Evolutionary conservation across 2,888 invertebrate species (phyloP), one percentile per base, ranked within the genome.

Genomic region (Meiosimyza platycephala): DNA sequence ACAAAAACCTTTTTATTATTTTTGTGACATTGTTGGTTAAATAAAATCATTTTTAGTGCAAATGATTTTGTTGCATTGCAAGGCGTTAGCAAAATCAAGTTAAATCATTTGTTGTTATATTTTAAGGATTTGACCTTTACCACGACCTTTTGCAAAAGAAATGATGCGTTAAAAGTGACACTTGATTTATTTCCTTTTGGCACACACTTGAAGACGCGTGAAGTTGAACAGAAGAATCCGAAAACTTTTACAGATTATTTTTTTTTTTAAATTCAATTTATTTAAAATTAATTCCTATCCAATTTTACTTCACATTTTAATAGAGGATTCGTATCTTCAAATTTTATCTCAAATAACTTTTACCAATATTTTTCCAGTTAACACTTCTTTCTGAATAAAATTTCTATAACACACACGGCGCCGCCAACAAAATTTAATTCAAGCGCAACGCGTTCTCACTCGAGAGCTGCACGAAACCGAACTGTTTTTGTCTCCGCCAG

Each of bases 381-480:
- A 28, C 67, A 67, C 67, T 57, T 12, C 2, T 16, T 65, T 47
- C 55, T 48, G 22, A 28, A 16, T 33, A 16, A n/a, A 16, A 22
- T 16, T 59, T 64, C 22, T 11, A 28, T 57, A 12, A 13, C 68
- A 69, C 52, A 62, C 70, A 62, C 68, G 59, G 68, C 68, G 47
- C 52, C 54, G 12, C 54, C 16, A 40, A 28, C 33, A 9, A n/a
- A 15, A 11, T 51, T 40, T 40, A 22, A 28, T 54, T 63, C 63
- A 50, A 52, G 62, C 62, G 54, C 33, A 62, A 33, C 63, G 22
- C 70, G 54, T 47, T 16, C 62, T 62, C 69, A 62, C 69, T 62
- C 70, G 52, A 63, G 51, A 54, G 59, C 68, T 68, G 50, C 52
- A 70, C 62, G 47, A 40, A 63, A 54, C 62, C 70, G 63, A 70